phyloP scores from a whole-genome alignment of 2,113 vertebrate genomes.

The Neodontobutis hainanensis region DNA sequence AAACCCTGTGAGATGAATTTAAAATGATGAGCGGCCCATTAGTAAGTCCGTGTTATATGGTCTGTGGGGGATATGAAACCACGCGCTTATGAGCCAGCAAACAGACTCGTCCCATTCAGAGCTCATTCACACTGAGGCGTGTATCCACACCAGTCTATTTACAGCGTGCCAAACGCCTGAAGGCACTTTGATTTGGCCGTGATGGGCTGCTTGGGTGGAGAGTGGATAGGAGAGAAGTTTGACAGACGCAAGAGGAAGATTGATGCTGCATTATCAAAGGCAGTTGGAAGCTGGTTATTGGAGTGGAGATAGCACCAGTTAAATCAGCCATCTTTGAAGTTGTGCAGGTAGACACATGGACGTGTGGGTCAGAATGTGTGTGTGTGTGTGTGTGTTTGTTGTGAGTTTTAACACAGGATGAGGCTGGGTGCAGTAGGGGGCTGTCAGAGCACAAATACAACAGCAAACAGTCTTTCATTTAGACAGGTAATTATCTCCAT shows the following conservation, averaged over 20 bases:
- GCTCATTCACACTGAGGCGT: slow-evolving; percentile 29
- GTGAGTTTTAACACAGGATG: background rate
- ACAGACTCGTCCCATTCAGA: slow-evolving; percentile 63
- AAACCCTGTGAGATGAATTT: slow-evolving; percentile 51
- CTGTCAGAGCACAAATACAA: slow-evolving; percentile 1
- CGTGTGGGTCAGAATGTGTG: background rate
- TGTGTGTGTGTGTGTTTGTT: background rate
- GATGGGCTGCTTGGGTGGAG: slow-evolving; percentile 52
- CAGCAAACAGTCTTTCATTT: slow-evolving; percentile 18
- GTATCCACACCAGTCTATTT: slow-evolving; percentile 47
- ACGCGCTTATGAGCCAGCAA: slow-evolving; percentile 50
- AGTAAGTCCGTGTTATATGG: slow-evolving; percentile 43
- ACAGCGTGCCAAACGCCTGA: slow-evolving; percentile 58
- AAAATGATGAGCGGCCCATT: slow-evolving; percentile 55
- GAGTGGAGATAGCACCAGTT: slow-evolving; percentile 54
- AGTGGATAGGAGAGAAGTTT: slow-evolving; percentile 59
- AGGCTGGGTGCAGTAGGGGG: background rate
- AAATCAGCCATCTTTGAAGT: slow-evolving; percentile 67
- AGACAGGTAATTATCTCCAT: background rate
- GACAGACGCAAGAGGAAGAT: slow-evolving; percentile 69
- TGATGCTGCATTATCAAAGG: slow-evolving; percentile 69
- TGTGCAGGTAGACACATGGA: slow-evolving; percentile 22
- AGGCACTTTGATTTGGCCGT: slow-evolving; percentile 53
- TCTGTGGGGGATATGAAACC: slow-evolving; percentile 48
- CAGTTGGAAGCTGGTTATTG: slow-evolving; percentile 53